Evolutionary conservation across 2,113 vertebrate genomes (phyloP).

Genomic region (Hiodon tergisus): DNA sequence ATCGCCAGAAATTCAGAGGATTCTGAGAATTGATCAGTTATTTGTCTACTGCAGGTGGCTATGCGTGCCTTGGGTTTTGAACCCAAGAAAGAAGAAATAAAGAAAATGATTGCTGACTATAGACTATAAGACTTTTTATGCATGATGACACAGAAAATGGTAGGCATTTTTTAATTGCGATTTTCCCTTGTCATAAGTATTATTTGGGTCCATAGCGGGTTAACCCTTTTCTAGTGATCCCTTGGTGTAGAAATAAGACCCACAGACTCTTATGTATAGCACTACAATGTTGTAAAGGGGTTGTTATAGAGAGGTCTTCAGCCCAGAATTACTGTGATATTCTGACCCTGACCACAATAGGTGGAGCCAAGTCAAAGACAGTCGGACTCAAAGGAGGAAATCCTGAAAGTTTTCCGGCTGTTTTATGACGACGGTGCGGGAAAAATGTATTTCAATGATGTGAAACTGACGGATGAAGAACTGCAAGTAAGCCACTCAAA

Average conservation of each 20-base stretch:
- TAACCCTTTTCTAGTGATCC: too few species aligned
- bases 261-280: too few species aligned
- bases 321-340: too few species aligned
- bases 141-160: conserved; percentile 86
- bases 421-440: conserved; percentile 89
- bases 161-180: conserved; percentile 38
- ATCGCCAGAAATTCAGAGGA: too few species aligned
- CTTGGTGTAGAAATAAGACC: too few species aligned
- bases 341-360: too few species aligned
- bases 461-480: conserved; percentile 86
- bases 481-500: conserved; percentile 66
- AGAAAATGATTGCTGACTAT: conserved; percentile 76
- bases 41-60: conserved; percentile 68
- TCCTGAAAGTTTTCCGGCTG: conserved; percentile 85
- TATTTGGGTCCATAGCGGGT: too few species aligned
- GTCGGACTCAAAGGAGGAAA: conserved; percentile 89
- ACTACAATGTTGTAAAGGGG: too few species aligned
- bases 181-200: too few species aligned
- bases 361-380: conserved; percentile 29
- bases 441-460: conserved; percentile 87
- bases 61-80: conserved; percentile 91
- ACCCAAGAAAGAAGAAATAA: conserved; percentile 91
- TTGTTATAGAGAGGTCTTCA: too few species aligned
- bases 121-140: too few species aligned
- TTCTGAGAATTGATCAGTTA: too few species aligned